These are phyloP conservation scores for Pseudococcus viburni DNA, from an alignment of 2,888 invertebrate genomes.

Conservation along the genomic window DNA sequence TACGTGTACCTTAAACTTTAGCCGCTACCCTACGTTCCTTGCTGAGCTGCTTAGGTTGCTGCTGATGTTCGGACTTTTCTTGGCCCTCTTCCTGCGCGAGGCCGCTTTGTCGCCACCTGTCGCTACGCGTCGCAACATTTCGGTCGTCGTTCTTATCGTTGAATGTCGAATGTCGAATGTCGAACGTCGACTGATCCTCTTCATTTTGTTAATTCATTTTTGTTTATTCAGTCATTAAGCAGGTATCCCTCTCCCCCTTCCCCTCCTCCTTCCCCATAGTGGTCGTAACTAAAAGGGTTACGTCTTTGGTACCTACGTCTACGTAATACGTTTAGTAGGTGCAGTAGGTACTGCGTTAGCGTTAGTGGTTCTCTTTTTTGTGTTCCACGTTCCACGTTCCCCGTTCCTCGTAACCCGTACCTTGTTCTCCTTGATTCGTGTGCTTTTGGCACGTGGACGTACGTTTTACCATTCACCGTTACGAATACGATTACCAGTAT, in stretches of 20 bases:
- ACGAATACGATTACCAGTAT: background rate
- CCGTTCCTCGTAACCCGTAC: too few species aligned
- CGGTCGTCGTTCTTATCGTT: background rate
- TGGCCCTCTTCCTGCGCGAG: background rate
- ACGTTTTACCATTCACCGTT: background rate
- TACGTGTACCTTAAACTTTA: too few species aligned
- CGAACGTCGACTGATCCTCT: background rate
- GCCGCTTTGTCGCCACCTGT: too few species aligned
- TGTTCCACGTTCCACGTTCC: background rate
- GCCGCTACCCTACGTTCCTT: too few species aligned
- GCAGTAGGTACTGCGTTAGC: background rate
- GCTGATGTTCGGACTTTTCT: background rate
- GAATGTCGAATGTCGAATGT: background rate
- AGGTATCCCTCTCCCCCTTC: too few species aligned
- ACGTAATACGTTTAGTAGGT: background rate
- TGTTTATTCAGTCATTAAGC: background rate
- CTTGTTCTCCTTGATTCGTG: too few species aligned
- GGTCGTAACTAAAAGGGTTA: too few species aligned
- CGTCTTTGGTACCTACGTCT: too few species aligned
- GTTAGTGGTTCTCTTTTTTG: background rate
- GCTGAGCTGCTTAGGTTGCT: too few species aligned
- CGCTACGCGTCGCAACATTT: background rate
- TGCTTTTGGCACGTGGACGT: background rate
- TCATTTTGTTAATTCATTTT: constrained; percentile 14
- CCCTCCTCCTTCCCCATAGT: too few species aligned